Evolutionary conservation across 92 coral and sea anemone genomes (phyloP), one percentile per base, ranked within the genome.

Genomic region (Epizoanthus ramosus): DNA sequence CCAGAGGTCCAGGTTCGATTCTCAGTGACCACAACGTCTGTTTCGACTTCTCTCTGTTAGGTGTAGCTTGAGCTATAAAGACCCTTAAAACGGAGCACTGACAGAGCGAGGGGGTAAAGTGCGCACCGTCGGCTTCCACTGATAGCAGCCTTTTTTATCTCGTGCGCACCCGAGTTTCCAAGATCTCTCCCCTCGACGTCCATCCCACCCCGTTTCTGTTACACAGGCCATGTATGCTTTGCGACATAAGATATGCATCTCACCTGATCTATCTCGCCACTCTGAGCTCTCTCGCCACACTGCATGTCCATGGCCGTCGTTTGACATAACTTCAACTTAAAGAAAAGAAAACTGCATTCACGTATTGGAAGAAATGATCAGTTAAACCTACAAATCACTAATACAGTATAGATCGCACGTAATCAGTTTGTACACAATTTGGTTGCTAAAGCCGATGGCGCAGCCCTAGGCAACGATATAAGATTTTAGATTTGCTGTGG

Each of bases 201-300:
- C 31, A 28, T 28, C n/a, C 4, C 12, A 37, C 23, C 53, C 52
- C 19, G 16, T 41, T 81, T 33, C 66, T 24, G 63, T 73, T 4
- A n/a, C 59, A 41, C 59, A 41, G 56, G 6, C 6, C n/a, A n/a
- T 37, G 43, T 15, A 4, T 31, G 25, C 14, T 2, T 58, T 3
- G 39, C 67, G 18, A 28, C 58, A 35, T 22, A 7, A 47, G 10
- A 16, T 8, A 33, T 12, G 17, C 6, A 58, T 14, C 80, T 57
- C 17, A 89, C 97, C 87, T 73, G 97, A 93, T 89, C 95, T 88
- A 81, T 93, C 97, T 64, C 97, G 84, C 97, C 94, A 90, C 1
- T 33, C 63, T 3, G 91, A 79, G 9, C 92, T 1, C 61, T 91
- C 95, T 57, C 71, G 73, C 97, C 97, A 93, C 18, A 67, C 67